Conservation (phyloP, 2,888 invertebrate genomes). For the Epinotia ramella region DNA sequence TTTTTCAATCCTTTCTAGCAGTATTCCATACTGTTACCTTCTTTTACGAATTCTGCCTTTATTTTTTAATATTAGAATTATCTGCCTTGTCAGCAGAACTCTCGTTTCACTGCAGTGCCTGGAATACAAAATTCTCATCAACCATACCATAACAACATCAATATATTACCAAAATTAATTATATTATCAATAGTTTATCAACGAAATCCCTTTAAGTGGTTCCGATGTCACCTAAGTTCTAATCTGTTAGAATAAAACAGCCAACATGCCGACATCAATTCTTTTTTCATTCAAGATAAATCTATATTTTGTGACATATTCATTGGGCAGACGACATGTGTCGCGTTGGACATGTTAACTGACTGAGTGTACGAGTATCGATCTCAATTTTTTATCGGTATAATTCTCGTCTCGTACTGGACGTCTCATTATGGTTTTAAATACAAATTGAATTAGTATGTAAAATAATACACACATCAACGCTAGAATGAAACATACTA, state of each 20-base stretch:
- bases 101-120: no score
- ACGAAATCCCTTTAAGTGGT: slow-evolving; percentile 37
- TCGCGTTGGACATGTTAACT: slow-evolving; percentile 41
- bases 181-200: slow-evolving; percentile 6
- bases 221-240: slow-evolving; percentile 50
- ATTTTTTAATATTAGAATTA: no score
- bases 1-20: no score
- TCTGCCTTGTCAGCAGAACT: no score
- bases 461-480: no score
- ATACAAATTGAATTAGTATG: no score
- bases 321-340: slow-evolving; percentile 49
- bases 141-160: not conserved
- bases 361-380: slow-evolving; percentile 14
- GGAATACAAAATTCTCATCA: not conserved
- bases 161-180: not conserved
- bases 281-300: slow-evolving; percentile 45
- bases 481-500: no score
- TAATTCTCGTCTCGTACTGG: not conserved
- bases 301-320: slow-evolving; percentile 51
- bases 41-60: no score
- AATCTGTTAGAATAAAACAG: slow-evolving; percentile 45
- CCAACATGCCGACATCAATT: slow-evolving; percentile 37
- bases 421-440: no score
- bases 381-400: slow-evolving; percentile 9
- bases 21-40: no score